These are phyloP conservation scores for Candidula unifasciata DNA, from an alignment of 2,888 invertebrate genomes.

Conservation along the genomic window DNA sequence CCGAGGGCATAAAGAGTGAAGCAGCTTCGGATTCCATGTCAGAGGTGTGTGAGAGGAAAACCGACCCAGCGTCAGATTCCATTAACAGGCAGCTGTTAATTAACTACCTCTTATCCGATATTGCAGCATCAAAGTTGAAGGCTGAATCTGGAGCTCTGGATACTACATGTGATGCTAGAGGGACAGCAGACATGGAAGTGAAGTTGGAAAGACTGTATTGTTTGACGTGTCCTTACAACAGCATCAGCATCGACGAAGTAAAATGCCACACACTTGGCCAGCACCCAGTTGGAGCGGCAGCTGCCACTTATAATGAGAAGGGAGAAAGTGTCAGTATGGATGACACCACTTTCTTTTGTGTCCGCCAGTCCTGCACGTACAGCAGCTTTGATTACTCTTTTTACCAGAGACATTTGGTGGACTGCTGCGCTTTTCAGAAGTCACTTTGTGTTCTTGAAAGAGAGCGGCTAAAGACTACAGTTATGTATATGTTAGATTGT, in stretches of 20 bases:
- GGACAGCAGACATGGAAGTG: neutral
- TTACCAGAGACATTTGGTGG: constrained; percentile 24
- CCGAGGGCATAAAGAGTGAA: neutral
- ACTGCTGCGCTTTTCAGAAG: constrained; percentile 13
- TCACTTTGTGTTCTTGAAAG: constrained; percentile 1
- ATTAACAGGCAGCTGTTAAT: neutral
- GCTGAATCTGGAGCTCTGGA: neutral
- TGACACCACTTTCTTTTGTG: constrained; percentile 41
- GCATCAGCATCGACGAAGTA: constrained; percentile 32
- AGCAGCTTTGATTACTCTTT: neutral
- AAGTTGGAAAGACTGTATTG: constrained; percentile 47
- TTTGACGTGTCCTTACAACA: constrained; percentile 47
- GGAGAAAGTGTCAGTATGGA: neutral
- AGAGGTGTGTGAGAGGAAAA: no score
- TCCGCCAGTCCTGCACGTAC: constrained; percentile 21
- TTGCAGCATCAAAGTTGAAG: neutral
- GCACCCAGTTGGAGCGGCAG: constrained; percentile 40
- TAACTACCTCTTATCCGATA: neutral
- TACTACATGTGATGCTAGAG: neutral
- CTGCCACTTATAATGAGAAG: constrained; percentile 1
- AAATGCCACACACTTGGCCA: constrained; percentile 45
- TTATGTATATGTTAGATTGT: constrained; percentile 24
- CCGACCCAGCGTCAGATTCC: neutral
- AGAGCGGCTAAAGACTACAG: constrained; percentile 27
- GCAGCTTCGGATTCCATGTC: no score